Percentiles rank a stretch among this genome's conserved stretches.
Conservation (phyloP, 2,113 vertebrate species). For the Podocnemis expansa region DNA sequence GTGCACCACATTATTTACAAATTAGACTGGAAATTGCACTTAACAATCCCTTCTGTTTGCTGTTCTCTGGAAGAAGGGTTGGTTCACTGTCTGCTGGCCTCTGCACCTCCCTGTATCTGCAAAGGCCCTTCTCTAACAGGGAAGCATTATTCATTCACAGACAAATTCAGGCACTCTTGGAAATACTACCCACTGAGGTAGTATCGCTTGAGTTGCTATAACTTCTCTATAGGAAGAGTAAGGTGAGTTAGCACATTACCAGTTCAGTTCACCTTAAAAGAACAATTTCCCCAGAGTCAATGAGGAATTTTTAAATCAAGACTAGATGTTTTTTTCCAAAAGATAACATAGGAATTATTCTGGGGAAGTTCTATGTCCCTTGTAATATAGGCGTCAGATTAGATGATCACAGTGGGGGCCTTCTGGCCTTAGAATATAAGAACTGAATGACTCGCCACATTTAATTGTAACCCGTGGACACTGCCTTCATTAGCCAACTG, state of each 20-base stretch:
- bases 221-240: neutral
- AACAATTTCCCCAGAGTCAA: neutral
- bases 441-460: neutral
- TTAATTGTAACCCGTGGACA: neutral
- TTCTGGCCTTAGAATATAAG: neutral
- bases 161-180: neutral
- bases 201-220: conserved; percentile 4
- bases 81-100: neutral
- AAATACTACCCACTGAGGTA: neutral
- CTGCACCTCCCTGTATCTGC: neutral
- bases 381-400: neutral
- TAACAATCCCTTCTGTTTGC: neutral
- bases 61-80: neutral
- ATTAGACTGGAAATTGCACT: conserved; percentile 13
- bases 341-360: neutral
- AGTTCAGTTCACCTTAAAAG: neutral
- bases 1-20: neutral
- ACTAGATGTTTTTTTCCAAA: neutral
- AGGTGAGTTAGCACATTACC: neutral
- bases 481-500: neutral
- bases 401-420: neutral
- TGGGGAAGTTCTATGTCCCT: neutral
- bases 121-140: neutral
- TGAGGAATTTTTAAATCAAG: neutral
- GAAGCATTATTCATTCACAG: neutral